Conservation (phyloP, 2,113 vertebrate species). For the Megaleporinus macrocephalus region DNA sequence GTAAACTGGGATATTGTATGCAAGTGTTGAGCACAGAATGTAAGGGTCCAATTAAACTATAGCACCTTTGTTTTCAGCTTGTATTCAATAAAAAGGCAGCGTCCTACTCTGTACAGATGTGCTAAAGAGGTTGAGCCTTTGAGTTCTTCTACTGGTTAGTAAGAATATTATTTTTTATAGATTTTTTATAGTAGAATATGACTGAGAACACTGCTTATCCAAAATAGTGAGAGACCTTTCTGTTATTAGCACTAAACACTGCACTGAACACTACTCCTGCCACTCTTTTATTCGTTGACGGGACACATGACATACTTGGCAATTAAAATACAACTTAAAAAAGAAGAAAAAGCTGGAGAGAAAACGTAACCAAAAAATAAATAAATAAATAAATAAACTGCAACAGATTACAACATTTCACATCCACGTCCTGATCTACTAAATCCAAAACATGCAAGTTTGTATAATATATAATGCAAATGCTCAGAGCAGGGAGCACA, state of each 20-base stretch:
- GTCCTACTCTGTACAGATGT: neutral
- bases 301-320: neutral
- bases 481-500: conserved; percentile 11
- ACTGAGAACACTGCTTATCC: neutral
- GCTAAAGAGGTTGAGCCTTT: conserved; percentile 4
- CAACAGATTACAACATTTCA: neutral
- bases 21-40: neutral
- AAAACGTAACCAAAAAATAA: neutral
- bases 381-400: neutral
- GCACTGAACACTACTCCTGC: neutral
- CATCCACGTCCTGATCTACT: neutral
- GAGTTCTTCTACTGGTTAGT: neutral
- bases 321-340: neutral
- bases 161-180: neutral
- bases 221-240: neutral
- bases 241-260: neutral
- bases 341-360: too few species aligned
- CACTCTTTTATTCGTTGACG: neutral
- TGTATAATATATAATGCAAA: conserved; percentile 21
- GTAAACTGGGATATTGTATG: neutral
- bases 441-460: neutral
- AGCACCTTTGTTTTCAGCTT: conserved; percentile 14
- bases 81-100: neutral
- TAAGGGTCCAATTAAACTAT: conserved; percentile 16
- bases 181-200: neutral